Percentiles rank a stretch among this genome's conserved stretches.
Conservation (phyloP, 2,888 invertebrate genomes). For the Lissonota sp. region DNA sequence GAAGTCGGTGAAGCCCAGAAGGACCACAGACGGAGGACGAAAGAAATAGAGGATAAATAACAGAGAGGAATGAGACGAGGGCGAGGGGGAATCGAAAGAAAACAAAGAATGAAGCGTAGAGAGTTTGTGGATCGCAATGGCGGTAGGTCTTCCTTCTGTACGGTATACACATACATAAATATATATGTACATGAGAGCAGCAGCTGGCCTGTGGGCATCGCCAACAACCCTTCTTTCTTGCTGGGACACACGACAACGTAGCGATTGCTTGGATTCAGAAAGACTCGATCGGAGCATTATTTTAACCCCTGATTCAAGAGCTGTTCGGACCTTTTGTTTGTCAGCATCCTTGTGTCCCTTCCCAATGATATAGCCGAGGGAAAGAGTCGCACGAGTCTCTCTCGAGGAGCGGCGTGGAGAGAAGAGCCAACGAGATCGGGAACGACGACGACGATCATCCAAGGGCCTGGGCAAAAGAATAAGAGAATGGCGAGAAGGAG, state of each 20-base stretch:
- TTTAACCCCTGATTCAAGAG: no score
- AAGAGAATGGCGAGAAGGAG: slow-evolving; percentile 11
- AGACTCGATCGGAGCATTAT: no score
- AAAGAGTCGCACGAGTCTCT: slow-evolving; percentile 41
- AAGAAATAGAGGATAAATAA: slow-evolving; percentile 39
- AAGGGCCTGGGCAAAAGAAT: slow-evolving; percentile 5
- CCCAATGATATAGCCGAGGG: slow-evolving; percentile 31
- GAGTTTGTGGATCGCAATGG: slow-evolving; percentile 62
- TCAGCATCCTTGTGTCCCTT: slow-evolving; percentile 19
- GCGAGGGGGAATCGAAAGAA: slow-evolving; percentile 33
- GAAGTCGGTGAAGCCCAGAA: no score
- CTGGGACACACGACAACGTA: slow-evolving; percentile 42
- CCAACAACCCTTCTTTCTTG: slow-evolving; percentile 56
- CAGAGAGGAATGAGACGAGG: slow-evolving; percentile 13
- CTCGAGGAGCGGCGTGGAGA: slow-evolving; percentile 53
- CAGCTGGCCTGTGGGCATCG: slow-evolving; percentile 10
- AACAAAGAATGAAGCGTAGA: slow-evolving; percentile 37
- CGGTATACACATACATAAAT: slow-evolving; percentile 1
- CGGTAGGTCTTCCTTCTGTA: slow-evolving; percentile 49
- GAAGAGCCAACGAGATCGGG: slow-evolving; percentile 27
- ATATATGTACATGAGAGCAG: not conserved
- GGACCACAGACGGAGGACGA: not conserved
- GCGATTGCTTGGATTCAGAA: not conserved
- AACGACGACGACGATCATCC: slow-evolving; percentile 38
- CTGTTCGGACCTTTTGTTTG: not conserved